These are phyloP conservation scores for Ennomos quercinarius DNA, from an alignment of 2,888 invertebrate species.

Conservation along the genomic window DNA sequence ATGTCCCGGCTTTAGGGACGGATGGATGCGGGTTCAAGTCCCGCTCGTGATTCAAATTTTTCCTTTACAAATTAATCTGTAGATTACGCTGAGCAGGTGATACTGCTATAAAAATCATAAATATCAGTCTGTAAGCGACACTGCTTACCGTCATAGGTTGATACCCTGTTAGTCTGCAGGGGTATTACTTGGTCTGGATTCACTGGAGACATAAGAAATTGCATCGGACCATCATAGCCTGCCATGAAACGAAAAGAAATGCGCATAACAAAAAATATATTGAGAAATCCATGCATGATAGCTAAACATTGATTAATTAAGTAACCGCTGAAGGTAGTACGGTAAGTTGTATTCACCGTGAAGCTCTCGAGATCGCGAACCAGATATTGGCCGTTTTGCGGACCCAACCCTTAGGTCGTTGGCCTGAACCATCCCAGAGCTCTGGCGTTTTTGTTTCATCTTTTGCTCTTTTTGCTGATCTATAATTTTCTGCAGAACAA, in stretches of 20 bases:
- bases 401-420: conserved; percentile 91
- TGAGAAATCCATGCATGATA: conserved; percentile 56
- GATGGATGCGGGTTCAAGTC: too few relatives aligned
- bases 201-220: conserved; percentile 92
- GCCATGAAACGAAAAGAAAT: conserved; percentile 63
- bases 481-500: conserved; percentile 76
- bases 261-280: conserved; percentile 67
- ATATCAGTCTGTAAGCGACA: conserved; percentile 14
- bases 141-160: conserved; percentile 81
- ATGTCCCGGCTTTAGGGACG: too few relatives aligned
- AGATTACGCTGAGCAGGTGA: too few relatives aligned
- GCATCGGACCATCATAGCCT: conserved; percentile 95
- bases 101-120: too few relatives aligned
- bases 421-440: conserved; percentile 94
- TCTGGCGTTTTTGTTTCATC: conserved; percentile 94
- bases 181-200: conserved; percentile 92
- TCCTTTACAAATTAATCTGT: too few relatives aligned
- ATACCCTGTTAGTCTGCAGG: conserved; percentile 82
- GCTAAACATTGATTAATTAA: conserved; percentile 45
- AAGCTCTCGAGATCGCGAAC: conserved; percentile 87
- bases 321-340: conserved; percentile 20
- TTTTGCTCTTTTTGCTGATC: conserved; percentile 94
- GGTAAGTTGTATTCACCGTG: conserved; percentile 81
- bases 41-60: too few relatives aligned
- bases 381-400: conserved; percentile 89